Evolutionary conservation across 2,888 invertebrate species (phyloP), one percentile per base, ranked within the genome.

Genomic region (Molorchus minor): DNA sequence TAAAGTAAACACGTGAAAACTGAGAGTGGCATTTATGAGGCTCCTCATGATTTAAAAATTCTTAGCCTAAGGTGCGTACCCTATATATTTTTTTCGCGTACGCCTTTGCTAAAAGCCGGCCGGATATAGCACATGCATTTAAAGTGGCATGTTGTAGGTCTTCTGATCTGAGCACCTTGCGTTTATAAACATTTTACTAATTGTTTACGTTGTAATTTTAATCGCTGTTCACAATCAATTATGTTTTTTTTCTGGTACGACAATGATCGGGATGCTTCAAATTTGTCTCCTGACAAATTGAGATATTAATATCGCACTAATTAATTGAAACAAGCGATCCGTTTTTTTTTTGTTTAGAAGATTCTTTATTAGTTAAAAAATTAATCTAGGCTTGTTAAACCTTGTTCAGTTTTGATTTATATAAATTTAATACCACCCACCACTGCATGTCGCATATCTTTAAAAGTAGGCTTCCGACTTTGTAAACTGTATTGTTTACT

Each of bases 51-150:
- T n/a, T n/a, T n/a, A n/a, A n/a, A n/a, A n/a, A n/a, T n/a, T n/a
- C n/a, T n/a, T n/a, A n/a, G n/a, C n/a, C n/a, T n/a, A n/a, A 25
- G 8, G 8, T 25, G 25, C 8, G 25, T 25, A 4, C 25, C 41
- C 20, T n/a, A 4, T n/a, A 5, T 3, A 43, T 13, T 19, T 20
- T 1, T 35, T 47, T 19, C 13, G n/a, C 12, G 17, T 20, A 47
- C 47, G 47, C 33, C 47, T 30, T n/a, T 47, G 47, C 12, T 8
- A 13, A 20, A 20, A 46, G n/a, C n/a, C 57, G 66, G 67, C 71
- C 74, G 72, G 72, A 74, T 72, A 71, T 74, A 73, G 72, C 73
- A 72, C 71, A 71, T 72, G 71, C 69, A 67, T 66, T 13, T 57
- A 66, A 61, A 68, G 68, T 67, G 64, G 64, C 64, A 58, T 67